A percentile compares a stretch with the other conserved stretches of the same genome.
phyloP scores from a whole-genome alignment of 2,113 vertebrate species.

The Notiomystis cincta region DNA sequence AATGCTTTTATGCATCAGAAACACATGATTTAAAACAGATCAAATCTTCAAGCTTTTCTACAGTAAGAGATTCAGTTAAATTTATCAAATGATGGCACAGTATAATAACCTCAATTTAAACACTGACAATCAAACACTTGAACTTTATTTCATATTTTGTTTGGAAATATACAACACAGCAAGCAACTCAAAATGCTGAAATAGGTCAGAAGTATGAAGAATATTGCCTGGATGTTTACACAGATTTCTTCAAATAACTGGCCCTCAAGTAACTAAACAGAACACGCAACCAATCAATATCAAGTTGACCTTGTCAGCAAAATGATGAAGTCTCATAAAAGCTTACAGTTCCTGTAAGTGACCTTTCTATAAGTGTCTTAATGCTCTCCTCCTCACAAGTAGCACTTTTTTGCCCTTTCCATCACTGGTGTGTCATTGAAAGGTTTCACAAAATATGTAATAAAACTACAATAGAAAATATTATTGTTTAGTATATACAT shows the following conservation, averaged over 20 bases:
- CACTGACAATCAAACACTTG: neutral
- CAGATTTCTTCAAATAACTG: neutral
- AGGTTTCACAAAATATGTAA: neutral
- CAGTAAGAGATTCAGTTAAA: neutral
- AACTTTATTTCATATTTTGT: neutral
- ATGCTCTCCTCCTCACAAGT: conserved; percentile 18
- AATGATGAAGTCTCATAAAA: conserved; percentile 77
- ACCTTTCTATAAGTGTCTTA: conserved; percentile 55
- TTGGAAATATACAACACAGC: neutral
- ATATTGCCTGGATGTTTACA: neutral
- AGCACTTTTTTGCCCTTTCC: conserved; percentile 71
- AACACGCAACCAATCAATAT: conserved; percentile 73
- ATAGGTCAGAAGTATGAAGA: neutral
- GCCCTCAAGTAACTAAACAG: conserved; percentile 31
- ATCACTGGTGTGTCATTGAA: conserved; percentile 53
- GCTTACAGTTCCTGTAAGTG: conserved; percentile 68
- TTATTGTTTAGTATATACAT: neutral
- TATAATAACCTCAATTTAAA: neutral
- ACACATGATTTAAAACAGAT: neutral
- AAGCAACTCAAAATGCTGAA: neutral
- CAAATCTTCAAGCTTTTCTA: neutral
- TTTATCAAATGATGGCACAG: neutral
- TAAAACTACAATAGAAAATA: neutral
- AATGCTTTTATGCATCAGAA: neutral
- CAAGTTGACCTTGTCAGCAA: conserved; percentile 75